Evolutionary conservation across 2,888 invertebrate species (phyloP).

Genomic region (Aromia moschata): DNA sequence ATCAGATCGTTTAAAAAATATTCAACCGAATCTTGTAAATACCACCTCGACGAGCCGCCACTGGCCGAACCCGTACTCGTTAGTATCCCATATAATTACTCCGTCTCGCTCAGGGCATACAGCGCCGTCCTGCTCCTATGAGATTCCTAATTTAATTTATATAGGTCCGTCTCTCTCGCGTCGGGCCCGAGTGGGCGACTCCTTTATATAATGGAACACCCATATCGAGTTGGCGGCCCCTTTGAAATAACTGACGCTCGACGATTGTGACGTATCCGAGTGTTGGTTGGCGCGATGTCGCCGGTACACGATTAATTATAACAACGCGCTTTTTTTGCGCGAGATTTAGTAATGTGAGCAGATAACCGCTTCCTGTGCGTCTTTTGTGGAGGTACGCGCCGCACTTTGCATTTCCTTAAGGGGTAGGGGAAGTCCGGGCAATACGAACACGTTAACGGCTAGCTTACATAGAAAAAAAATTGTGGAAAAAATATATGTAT

Average conservation of each 20-base stretch:
- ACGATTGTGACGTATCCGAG: slow-evolving; percentile 51
- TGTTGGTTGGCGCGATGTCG: slow-evolving; percentile 31
- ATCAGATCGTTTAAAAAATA: too few species aligned
- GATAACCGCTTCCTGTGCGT: slow-evolving; percentile 23
- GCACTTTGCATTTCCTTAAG: too few species aligned
- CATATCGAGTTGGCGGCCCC: slow-evolving; percentile 61
- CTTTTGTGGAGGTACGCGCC: too few species aligned
- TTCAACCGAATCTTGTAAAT: too few species aligned
- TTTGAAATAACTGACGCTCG: slow-evolving; percentile 59
- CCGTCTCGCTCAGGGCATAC: slow-evolving; percentile 46
- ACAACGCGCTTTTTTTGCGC: slow-evolving; percentile 17
- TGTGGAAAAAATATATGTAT: too few species aligned
- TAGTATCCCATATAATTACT: slow-evolving; percentile 55
- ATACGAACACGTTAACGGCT: too few species aligned
- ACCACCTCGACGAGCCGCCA: slow-evolving; percentile 24
- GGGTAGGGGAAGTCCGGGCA: too few species aligned
- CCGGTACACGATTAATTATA: slow-evolving; percentile 19
- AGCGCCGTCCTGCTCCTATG: slow-evolving; percentile 22
- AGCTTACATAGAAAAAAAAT: too few species aligned
- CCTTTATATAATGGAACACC: slow-evolving; percentile 62
- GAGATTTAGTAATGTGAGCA: slow-evolving; percentile 13
- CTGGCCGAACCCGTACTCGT: slow-evolving; percentile 53
- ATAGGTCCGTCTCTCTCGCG: slow-evolving; percentile 35
- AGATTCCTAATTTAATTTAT: slow-evolving; percentile 40
- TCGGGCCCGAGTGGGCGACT: slow-evolving; percentile 55